Conservation (phyloP, 2,113 vertebrate species). For the Oryzias celebensis region DNA sequence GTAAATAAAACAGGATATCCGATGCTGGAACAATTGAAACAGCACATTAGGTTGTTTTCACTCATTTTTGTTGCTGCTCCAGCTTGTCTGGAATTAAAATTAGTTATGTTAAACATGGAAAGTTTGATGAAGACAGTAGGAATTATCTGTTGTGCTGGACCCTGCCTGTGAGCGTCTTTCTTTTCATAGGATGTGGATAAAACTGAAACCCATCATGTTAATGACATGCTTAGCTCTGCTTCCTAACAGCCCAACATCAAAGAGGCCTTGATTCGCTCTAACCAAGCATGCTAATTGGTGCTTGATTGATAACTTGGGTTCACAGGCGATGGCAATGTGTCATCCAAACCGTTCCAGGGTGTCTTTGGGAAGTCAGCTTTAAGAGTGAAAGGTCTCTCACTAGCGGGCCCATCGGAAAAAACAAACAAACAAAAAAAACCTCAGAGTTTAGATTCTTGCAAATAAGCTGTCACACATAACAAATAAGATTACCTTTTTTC, state of each 20-base stretch:
- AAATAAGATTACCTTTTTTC: constrained; percentile 83
- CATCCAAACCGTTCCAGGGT: constrained; percentile 74
- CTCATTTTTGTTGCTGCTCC: not conserved
- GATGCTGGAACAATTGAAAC: constrained; percentile 65
- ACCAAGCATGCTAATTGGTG: constrained; percentile 72
- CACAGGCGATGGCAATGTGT: constrained; percentile 70
- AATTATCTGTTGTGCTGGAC: constrained; percentile 43
- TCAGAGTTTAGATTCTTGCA: constrained; percentile 68
- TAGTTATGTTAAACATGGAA: constrained; percentile 5
- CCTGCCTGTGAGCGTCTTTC: constrained; percentile 37
- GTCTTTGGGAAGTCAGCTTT: constrained; percentile 77
- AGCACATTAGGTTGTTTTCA: constrained; percentile 27
- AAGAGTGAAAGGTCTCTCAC: constrained; percentile 63
- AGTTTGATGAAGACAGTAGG: constrained; percentile 24
- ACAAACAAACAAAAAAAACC: constrained; percentile 41
- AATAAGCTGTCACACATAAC: constrained; percentile 83
- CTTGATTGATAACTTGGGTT: constrained; percentile 78
- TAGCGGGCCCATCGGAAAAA: constrained; percentile 72
- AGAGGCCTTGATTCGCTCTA: constrained; percentile 57
- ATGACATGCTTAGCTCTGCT: constrained; percentile 44
- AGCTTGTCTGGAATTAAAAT: constrained; percentile 3
- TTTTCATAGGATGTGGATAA: constrained; percentile 38
- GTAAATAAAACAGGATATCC: constrained; percentile 77
- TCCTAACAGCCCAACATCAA: constrained; percentile 59
- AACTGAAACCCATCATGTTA: constrained; percentile 51